Evolutionary conservation across 2,797 vertebrate species (phyloP).

Genomic region (Calcarius lapponicus): DNA sequence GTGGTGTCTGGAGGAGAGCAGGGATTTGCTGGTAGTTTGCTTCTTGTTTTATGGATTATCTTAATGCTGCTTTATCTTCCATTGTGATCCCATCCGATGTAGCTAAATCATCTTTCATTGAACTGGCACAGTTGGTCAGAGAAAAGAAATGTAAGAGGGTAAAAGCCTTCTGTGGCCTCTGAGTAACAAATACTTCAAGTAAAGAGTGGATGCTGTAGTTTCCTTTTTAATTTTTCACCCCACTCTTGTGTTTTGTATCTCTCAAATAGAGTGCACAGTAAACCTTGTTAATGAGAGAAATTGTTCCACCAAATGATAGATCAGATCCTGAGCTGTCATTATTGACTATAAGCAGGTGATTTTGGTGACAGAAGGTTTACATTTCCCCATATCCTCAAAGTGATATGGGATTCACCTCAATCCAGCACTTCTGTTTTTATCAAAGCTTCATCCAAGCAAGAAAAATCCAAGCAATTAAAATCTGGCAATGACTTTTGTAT

Average conservation of each 20-base stretch:
- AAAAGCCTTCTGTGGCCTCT: not conserved
- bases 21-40: constrained; percentile 66
- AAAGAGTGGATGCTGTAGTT: not conserved
- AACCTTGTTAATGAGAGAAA: not conserved
- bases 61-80: constrained; percentile 37
- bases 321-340: not conserved
- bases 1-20: constrained; percentile 49
- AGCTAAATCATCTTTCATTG: not conserved
- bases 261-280: not conserved
- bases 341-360: not conserved
- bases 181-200: not conserved
- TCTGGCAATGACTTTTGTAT: not conserved
- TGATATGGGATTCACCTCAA: not conserved
- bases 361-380: not conserved
- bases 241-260: not conserved
- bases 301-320: not conserved
- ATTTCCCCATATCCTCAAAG: not conserved
- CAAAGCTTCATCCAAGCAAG: not conserved
- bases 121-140: not conserved
- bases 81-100: not conserved
- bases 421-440: not conserved
- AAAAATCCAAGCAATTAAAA: not conserved
- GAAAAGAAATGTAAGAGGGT: not conserved
- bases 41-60: constrained; percentile 55
- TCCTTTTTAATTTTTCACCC: not conserved